Conservation (phyloP, 2,797 vertebrate species). For the Acanthurus tractus region DNA sequence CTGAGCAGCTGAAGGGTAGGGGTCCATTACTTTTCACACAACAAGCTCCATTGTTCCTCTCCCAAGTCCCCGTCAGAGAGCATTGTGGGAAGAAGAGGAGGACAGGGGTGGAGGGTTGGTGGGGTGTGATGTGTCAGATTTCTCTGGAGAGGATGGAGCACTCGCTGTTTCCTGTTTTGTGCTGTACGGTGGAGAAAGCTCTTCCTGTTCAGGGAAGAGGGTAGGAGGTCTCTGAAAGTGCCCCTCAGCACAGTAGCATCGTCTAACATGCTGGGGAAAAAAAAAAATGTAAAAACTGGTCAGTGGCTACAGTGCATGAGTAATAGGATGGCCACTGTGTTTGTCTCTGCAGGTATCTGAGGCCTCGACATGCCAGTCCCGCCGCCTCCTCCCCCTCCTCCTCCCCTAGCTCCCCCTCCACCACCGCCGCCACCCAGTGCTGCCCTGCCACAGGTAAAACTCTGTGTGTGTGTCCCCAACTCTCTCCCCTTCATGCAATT, state of each 20-base stretch:
- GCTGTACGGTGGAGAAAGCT: constrained; percentile 53
- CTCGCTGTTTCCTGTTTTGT: constrained; percentile 82
- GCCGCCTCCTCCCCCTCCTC: constrained; percentile 75
- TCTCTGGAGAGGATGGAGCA: constrained; percentile 76
- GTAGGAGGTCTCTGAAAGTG: constrained; percentile 34
- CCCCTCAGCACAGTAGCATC: constrained; percentile 42
- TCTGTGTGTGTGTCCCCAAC: too few relatives aligned
- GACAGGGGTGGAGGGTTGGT: constrained; percentile 23
- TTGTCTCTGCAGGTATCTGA: constrained; percentile 69
- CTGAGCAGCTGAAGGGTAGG: constrained; percentile 46
- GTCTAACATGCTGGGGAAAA: neutral
- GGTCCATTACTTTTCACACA: constrained; percentile 77
- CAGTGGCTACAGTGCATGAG: neutral
- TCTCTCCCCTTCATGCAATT: constrained; percentile 18
- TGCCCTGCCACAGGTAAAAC: constrained; percentile 74
- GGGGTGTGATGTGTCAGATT: constrained; percentile 59
- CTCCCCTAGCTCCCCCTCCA: constrained; percentile 69
- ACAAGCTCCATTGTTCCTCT: constrained; percentile 80
- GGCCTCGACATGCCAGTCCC: constrained; percentile 75
- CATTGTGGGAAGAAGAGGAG: constrained; percentile 71
- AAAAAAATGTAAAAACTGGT: neutral
- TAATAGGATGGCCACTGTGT: neutral
- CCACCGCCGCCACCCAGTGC: constrained; percentile 75
- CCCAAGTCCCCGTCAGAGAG: constrained; percentile 49
- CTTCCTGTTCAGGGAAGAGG: constrained; percentile 73